Evolutionary conservation across 2,888 invertebrate genomes (phyloP), one percentile per base, ranked within the genome.

Genomic region (Patella ulyssiponensis): DNA sequence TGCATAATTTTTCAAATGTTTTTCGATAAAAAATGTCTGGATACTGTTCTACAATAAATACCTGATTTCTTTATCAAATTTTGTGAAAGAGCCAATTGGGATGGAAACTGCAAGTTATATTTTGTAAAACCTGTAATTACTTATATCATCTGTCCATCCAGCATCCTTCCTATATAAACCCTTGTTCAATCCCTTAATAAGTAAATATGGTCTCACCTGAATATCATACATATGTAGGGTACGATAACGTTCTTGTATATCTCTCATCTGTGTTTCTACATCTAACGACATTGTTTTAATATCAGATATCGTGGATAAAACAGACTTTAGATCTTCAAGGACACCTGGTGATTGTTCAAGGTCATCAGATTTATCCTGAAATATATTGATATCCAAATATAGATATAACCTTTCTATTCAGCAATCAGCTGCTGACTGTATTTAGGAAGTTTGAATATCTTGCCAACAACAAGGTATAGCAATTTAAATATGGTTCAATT

Each of bases 301-400:
- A 58, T 93, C 94, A 0, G 94, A 92, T 79, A 98, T 96, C 0
- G 96, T 95, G 82, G 95, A 95, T 95, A 97, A 95, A 3, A 97
- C 95, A 79, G 94, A 92, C 91, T 96, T 97, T 88, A 97, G 96
- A 86, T 95, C 94, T 76, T 95, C 95, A 70, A 97, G 91, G 7
- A 95, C 95, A 85, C 94, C 95, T 54, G 97, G 96, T 75, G 95
- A 94, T 90, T 94, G 94, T 85, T 96, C 95, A 53, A 97, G 93
- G 75, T 95, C 94, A 77, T 92, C 89, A 69, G 94, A 94, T 71
- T 94, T 94, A 23, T 92, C 90, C 93, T 94, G 87, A 53, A 79
- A 76, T 56, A 79, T 71, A 76, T 33, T 4, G 5, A 79, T 20
- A 11, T 71, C 14, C 27, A 27, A 33, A 56, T 56, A 20, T 23